Conservation (phyloP, 2,113 vertebrate genomes). For the Recurvirostra avosetta region DNA sequence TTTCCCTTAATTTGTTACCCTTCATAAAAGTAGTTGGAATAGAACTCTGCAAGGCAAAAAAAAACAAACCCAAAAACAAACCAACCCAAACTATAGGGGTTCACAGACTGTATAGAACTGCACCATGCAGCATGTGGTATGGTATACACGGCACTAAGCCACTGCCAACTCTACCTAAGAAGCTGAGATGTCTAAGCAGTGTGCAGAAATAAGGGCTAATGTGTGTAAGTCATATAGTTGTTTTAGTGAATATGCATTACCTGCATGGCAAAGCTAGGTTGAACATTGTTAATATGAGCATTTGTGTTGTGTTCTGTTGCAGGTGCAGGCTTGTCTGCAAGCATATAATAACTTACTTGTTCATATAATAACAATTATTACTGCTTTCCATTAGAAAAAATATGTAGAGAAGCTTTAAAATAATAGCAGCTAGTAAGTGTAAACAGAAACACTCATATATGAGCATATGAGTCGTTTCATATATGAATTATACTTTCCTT, state of each 20-base stretch:
- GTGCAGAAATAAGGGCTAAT: background rate
- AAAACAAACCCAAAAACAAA: no score
- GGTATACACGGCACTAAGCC: background rate
- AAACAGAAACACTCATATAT: background rate
- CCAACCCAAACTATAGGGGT: background rate
- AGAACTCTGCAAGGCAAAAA: background rate
- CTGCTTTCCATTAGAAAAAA: background rate
- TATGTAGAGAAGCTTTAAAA: background rate
- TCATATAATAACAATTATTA: background rate
- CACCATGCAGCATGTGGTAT: fast-evolving
- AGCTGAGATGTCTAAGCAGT: background rate
- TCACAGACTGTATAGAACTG: background rate
- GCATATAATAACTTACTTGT: background rate
- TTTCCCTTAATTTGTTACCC: background rate
- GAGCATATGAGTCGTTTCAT: background rate
- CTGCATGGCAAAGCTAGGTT: background rate
- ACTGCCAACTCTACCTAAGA: background rate
- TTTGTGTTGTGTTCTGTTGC: background rate
- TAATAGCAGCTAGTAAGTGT: background rate
- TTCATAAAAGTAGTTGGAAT: background rate
- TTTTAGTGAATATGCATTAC: background rate
- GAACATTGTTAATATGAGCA: background rate
- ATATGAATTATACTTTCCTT: background rate
- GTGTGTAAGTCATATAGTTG: fast-evolving
- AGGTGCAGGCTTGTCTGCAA: background rate